A percentile compares a stretch with the other conserved stretches of the same genome.
These are phyloP conservation scores for Craterocephalus amniculus DNA, from an alignment of 2,797 vertebrate genomes.

Conservation along the genomic window DNA sequence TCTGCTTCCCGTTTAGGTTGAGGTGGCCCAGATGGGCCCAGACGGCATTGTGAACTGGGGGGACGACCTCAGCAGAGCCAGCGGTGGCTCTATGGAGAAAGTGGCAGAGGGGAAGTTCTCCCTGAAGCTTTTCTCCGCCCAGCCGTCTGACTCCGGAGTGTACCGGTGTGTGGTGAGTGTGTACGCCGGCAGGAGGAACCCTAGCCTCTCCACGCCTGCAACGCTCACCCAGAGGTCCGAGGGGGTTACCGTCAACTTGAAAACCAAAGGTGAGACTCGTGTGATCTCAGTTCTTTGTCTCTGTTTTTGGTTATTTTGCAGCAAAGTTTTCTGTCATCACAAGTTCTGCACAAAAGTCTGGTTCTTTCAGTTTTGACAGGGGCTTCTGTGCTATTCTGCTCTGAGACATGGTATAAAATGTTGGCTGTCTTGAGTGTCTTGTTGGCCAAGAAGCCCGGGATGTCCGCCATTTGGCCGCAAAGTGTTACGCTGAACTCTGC, in stretches of 20 bases:
- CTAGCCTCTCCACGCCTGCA: conserved; percentile 66
- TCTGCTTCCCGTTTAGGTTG: conserved; percentile 64
- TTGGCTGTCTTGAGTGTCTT: not conserved
- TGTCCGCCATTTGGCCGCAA: not conserved
- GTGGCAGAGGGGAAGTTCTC: conserved; percentile 74
- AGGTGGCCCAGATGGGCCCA: conserved; percentile 83
- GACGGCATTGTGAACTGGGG: conserved; percentile 85
- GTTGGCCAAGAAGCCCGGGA: not conserved
- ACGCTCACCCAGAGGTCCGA: conserved; percentile 82
- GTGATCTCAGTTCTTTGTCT: too few relatives aligned
- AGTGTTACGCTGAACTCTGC: not conserved
- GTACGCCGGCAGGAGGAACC: conserved; percentile 76
- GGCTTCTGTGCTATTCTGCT: not conserved
- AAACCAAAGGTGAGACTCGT: conserved; percentile 78
- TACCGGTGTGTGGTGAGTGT: conserved; percentile 83
- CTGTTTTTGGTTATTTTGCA: not conserved
- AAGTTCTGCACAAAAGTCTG: not conserved
- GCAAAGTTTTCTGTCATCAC: not conserved
- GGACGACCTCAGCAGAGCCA: conserved; percentile 78
- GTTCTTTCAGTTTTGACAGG: not conserved
- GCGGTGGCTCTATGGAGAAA: conserved; percentile 83
- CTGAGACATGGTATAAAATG: not conserved
- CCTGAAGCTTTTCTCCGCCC: conserved; percentile 81
- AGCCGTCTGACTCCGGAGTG: conserved; percentile 78
- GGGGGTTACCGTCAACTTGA: conserved; percentile 81